Evolutionary conservation across 1,140 invertebrate genomes (phyloP).

Genomic region (Drosophila mojavensis): DNA sequence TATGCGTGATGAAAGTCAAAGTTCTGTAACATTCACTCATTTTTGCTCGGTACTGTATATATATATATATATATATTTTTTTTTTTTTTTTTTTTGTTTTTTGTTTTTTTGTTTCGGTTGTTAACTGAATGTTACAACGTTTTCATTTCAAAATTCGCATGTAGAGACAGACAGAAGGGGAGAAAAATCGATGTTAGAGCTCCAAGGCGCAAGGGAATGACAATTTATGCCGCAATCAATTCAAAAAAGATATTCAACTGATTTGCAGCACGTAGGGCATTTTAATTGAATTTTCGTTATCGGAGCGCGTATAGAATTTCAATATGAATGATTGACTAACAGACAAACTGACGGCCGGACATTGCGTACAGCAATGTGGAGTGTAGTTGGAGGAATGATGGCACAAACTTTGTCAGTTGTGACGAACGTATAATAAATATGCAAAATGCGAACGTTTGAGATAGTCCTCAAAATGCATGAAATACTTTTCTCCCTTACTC

Average conservation of each 20-base stretch:
- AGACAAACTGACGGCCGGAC: constrained; percentile 5
- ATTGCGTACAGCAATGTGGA: background rate
- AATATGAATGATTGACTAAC: constrained; percentile 39
- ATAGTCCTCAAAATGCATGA: constrained; percentile 59
- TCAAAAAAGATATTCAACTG: constrained; percentile 57
- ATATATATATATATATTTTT: no score
- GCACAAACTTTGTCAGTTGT: constrained; percentile 20
- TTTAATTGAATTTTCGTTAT: constrained; percentile 75
- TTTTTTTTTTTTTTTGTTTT: background rate
- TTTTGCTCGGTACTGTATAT: no score
- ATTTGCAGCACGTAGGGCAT: constrained; percentile 70
- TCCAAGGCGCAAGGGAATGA: constrained; percentile 23
- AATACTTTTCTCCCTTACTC: constrained; percentile 4
- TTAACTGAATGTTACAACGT: constrained; percentile 7
- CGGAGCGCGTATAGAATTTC: constrained; percentile 58
- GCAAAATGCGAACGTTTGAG: constrained; percentile 72
- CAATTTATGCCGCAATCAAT: constrained; percentile 71
- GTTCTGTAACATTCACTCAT: no score
- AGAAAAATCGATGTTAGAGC: constrained; percentile 15
- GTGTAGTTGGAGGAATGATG: background rate
- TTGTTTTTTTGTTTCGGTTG: no score
- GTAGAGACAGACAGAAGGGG: no score
- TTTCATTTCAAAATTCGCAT: constrained; percentile 5
- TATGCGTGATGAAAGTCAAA: no score
- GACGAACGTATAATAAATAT: constrained; percentile 68